Evolutionary conservation across 2,888 invertebrate species (phyloP).

Genomic region (Neoitamus cyanurus): DNA sequence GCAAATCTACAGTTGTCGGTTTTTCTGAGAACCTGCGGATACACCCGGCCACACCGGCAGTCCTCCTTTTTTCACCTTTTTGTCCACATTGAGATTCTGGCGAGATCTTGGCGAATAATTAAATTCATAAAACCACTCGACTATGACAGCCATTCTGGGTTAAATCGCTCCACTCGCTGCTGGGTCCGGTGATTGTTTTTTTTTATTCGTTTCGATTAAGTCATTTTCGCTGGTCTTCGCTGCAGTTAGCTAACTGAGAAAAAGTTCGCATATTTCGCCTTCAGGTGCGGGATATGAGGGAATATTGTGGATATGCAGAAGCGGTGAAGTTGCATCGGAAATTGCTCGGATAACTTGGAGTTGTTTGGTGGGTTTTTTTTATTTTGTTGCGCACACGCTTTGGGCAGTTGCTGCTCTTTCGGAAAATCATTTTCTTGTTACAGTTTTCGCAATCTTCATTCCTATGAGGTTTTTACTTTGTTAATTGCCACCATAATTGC

Average conservation of each 20-base stretch:
- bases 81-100: not conserved
- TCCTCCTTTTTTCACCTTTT: conserved; percentile 1
- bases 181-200: not conserved
- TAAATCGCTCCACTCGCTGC: conserved; percentile 21
- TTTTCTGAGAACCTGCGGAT: not conserved
- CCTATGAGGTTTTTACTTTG: not conserved
- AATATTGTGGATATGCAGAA: not conserved
- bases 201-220: conserved; percentile 1
- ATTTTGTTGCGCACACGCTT: not conserved
- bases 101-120: conserved; percentile 39
- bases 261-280: not conserved
- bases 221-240: conserved; percentile 9
- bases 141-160: conserved; percentile 33
- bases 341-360: not conserved
- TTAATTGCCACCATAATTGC: not conserved
- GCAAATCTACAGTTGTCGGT: conserved; percentile 21
- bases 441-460: not conserved
- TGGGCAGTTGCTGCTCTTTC: not conserved
- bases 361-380: not conserved
- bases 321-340: not conserved
- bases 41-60: not conserved
- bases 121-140: conserved; percentile 43
- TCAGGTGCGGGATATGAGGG: not conserved
- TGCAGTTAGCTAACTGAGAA: not conserved
- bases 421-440: not conserved